Conservation (phyloP, 2,113 vertebrate genomes). For the Podarcis raffonei region DNA sequence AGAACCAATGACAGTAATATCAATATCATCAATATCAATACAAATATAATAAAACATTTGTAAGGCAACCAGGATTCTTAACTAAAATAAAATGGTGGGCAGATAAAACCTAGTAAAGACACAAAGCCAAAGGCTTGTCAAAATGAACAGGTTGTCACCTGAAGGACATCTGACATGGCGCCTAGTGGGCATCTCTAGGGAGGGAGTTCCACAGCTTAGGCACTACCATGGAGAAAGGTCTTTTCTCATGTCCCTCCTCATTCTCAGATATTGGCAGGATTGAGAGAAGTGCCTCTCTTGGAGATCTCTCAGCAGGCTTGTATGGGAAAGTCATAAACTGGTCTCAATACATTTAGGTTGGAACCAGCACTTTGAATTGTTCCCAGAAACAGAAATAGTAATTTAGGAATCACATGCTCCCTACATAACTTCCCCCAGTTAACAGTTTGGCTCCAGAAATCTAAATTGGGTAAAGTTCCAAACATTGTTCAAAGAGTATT, state of each 20-base stretch:
- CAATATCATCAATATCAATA: background rate
- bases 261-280: background rate
- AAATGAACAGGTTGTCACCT: background rate
- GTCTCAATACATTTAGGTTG: no score
- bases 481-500: background rate
- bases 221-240: background rate
- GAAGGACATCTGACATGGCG: background rate
- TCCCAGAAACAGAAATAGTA: no score
- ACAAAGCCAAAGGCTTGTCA: background rate
- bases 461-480: background rate
- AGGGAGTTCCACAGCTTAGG: background rate
- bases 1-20: background rate
- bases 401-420: background rate
- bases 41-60: background rate
- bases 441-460: background rate
- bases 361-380: no score
- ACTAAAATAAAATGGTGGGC: background rate
- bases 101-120: background rate
- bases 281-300: no score
- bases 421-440: background rate
- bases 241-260: background rate
- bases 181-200: background rate
- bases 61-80: background rate
- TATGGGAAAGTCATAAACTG: no score
- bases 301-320: no score